Evolutionary conservation across 2,113 vertebrate genomes (phyloP).

Genomic region (Chloropsis hardwickii): DNA sequence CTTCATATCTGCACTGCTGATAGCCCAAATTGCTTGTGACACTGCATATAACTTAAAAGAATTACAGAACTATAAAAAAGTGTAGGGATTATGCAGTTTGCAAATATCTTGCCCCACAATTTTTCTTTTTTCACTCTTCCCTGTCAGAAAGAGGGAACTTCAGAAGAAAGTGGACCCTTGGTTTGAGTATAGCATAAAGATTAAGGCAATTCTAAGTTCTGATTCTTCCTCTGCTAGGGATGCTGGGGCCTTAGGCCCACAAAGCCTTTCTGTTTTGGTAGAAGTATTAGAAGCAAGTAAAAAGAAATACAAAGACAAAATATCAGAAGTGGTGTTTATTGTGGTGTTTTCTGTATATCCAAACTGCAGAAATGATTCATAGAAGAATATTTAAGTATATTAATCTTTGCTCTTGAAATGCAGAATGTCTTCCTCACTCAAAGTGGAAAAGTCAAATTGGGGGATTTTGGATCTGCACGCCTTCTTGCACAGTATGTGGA

Average conservation of each 20-base stretch:
- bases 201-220: not conserved
- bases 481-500: conserved; percentile 84
- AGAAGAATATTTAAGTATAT: not conserved
- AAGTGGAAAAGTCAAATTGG: conserved; percentile 83
- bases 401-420: conserved; percentile 1
- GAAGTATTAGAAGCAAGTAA: not conserved
- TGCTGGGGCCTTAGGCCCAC: not conserved
- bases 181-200: not conserved
- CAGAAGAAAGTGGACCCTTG: not conserved
- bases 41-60: not conserved
- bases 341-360: not conserved
- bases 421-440: conserved; percentile 93
- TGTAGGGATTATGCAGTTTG: not conserved
- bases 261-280: not conserved
- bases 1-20: not conserved
- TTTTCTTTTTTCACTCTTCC: not conserved
- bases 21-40: not conserved
- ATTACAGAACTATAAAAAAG: not conserved
- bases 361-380: not conserved
- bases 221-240: not conserved
- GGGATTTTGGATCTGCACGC: conserved; percentile 92
- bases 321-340: not conserved
- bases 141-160: not conserved
- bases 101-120: not conserved
- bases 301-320: not conserved